Evolutionary conservation across 2,113 vertebrate genomes (phyloP).

Genomic region (Pelecanus crispus): DNA sequence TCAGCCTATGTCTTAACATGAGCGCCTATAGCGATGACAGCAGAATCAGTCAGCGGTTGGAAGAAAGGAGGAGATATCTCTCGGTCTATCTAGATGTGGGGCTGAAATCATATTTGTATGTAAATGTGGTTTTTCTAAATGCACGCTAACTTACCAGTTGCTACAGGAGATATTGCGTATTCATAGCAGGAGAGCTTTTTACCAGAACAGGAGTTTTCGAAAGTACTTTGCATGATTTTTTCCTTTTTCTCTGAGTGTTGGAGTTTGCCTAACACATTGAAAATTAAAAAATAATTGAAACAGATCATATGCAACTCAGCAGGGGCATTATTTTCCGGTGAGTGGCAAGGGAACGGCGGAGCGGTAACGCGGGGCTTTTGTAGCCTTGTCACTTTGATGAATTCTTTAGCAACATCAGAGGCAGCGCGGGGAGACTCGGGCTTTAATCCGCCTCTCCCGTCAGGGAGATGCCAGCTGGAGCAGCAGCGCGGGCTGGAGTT

Average conservation of each 20-base stretch:
- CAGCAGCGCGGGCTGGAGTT: not conserved
- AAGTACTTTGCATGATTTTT: slow-evolving; percentile 40
- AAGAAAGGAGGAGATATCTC: not conserved
- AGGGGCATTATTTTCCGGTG: slow-evolving; percentile 26
- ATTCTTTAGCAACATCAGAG: not conserved
- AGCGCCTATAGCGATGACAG: not conserved
- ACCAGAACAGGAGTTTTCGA: not conserved
- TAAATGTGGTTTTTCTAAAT: slow-evolving; percentile 15
- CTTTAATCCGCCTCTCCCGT: not conserved
- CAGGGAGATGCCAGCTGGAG: not conserved
- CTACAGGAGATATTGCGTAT: slow-evolving; percentile 16
- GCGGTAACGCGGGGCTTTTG: not conserved
- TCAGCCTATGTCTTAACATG: not conserved
- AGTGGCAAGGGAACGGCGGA: slow-evolving; percentile 10
- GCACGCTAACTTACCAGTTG: not conserved
- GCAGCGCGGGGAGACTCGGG: not conserved
- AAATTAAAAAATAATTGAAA: slow-evolving; percentile 58
- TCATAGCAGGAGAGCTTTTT: slow-evolving; percentile 23
- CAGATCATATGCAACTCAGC: slow-evolving; percentile 33
- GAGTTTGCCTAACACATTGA: slow-evolving; percentile 20
- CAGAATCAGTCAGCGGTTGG: not conserved
- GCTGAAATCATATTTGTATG: slow-evolving; percentile 20
- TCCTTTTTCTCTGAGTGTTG: not conserved
- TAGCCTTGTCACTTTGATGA: slow-evolving; percentile 50
- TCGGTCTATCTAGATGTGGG: not conserved